Base-by-base conservation (phyloP, 2,888 invertebrate species). In the Elegia similella region DNA sequence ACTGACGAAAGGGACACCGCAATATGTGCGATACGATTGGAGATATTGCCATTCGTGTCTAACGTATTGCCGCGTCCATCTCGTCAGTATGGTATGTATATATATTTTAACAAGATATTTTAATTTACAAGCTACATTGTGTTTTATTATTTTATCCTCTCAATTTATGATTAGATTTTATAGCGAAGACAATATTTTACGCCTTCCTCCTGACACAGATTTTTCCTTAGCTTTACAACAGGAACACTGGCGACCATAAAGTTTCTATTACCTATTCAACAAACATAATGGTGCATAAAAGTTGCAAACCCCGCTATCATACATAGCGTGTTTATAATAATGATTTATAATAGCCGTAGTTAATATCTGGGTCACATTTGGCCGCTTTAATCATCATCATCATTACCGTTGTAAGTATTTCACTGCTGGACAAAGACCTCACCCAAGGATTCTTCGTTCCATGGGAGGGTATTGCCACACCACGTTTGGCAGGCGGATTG, bases 241-340 rank as follows among this genome's bases (percentile, higher is more conserved):
- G 63, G 67, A 63, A 71, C 62, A 77, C 79, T 84, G 85, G 84
- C 87, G 72, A 82, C 76, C 69, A 82, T 86, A 86, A 88, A 88
- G 73, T 80, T 81, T 80, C 78, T 78, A 83, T 75, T 73, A 72
- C 70, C 66, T 65, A 71, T 80, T 73, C 70, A 78, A 78, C 76
- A 64, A 65, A 62, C 66, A 69, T 80, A 76, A 75, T 73, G 69
- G 67, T 67, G 62, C 69, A 77, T 78, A 77, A 81, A 80, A 81
- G 72, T 75, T 66, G 67, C 69, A 69, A 75, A 76, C 74, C 62
- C 69, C 67, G 61, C 62, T 67, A 69, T 67, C 65, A 72, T 73
- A 64, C 59, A 65, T 61, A 69, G 60, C 57, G 64, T 67, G 58
- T 76, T 78, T 77, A 70, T 68, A 69, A 73, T 73, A 69, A 71